Conservation (phyloP, 2,797 vertebrate genomes). For the Gymnoscopelus braueri region DNA sequence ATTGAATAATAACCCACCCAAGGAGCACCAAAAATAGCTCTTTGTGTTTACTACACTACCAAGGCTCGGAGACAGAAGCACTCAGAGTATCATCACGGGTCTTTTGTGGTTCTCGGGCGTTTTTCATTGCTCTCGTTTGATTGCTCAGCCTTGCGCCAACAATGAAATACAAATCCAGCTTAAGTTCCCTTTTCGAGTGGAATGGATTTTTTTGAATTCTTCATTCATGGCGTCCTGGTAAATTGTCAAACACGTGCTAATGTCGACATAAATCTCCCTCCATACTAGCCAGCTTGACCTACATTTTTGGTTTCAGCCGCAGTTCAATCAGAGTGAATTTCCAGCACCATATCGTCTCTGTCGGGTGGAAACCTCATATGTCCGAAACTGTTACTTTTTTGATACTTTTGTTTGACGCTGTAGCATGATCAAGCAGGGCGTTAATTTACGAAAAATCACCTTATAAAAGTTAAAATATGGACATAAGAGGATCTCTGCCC, state of each 20-base stretch:
- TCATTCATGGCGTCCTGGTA: conserved; percentile 46
- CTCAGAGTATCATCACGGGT: conserved; percentile 47
- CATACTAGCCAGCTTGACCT: conserved; percentile 37
- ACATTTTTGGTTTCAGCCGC: conserved; percentile 37
- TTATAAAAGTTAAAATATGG: too few relatives aligned
- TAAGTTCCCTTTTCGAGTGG: conserved; percentile 43
- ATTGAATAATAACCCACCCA: conserved; percentile 41
- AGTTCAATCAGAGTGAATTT: conserved; percentile 53
- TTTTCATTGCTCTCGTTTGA: conserved; percentile 45
- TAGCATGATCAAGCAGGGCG: too few relatives aligned
- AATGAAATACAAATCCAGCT: conserved; percentile 50
- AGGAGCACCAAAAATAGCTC: conserved; percentile 70
- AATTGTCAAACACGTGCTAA: conserved; percentile 34
- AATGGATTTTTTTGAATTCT: conserved; percentile 37
- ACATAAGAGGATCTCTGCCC: too few relatives aligned
- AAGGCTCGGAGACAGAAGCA: conserved; percentile 36
- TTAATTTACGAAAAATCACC: too few relatives aligned
- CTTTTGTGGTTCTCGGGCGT: conserved; percentile 48
- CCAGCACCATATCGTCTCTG: conserved; percentile 30
- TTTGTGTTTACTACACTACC: conserved; percentile 59
- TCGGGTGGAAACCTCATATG: too few relatives aligned
- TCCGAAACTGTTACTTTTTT: too few relatives aligned
- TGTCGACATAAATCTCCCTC: conserved; percentile 47
- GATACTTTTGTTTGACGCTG: too few relatives aligned
- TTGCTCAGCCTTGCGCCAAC: conserved; percentile 32